A percentile compares a stretch with the other conserved stretches of the same genome.
These are phyloP conservation scores for Moxostoma hubbsi DNA, from an alignment of 2,797 vertebrate species.

Conservation along the genomic window DNA sequence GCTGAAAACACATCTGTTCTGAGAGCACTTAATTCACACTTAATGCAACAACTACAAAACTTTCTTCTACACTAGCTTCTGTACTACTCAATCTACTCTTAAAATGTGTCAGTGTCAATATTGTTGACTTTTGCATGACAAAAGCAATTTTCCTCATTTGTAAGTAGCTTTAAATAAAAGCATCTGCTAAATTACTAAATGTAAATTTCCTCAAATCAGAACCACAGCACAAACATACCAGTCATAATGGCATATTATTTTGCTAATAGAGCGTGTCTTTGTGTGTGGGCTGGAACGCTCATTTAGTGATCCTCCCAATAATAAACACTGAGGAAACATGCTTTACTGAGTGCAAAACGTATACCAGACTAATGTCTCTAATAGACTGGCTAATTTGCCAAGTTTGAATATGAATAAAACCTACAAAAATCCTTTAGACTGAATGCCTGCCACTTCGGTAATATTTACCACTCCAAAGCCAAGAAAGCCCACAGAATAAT, in stretches of 20 bases:
- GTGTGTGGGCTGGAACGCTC: constrained; percentile 15
- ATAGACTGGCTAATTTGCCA: neutral
- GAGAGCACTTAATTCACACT: too few relatives aligned
- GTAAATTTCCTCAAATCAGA: constrained; percentile 26
- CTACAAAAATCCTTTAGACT: constrained; percentile 1
- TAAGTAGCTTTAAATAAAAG: too few relatives aligned
- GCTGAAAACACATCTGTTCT: too few relatives aligned
- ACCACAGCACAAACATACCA: constrained; percentile 5
- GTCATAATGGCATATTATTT: neutral
- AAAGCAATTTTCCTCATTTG: too few relatives aligned
- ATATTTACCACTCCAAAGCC: constrained; percentile 4
- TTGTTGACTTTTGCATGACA: too few relatives aligned
- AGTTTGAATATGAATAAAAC: constrained; percentile 3
- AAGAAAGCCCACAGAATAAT: constrained; percentile 2
- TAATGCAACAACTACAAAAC: too few relatives aligned
- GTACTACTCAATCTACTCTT: too few relatives aligned
- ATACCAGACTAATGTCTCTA: constrained; percentile 11
- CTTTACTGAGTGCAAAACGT: neutral
- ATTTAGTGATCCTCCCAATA: neutral
- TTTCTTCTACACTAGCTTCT: too few relatives aligned
- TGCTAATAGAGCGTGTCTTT: neutral
- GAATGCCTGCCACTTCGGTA: neutral
- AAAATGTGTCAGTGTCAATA: too few relatives aligned
- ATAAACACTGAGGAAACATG: neutral
- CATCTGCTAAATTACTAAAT: too few relatives aligned